These are phyloP conservation scores for Triplophysa rosa DNA, from an alignment of 2,113 vertebrate genomes.

Conservation along the genomic window DNA sequence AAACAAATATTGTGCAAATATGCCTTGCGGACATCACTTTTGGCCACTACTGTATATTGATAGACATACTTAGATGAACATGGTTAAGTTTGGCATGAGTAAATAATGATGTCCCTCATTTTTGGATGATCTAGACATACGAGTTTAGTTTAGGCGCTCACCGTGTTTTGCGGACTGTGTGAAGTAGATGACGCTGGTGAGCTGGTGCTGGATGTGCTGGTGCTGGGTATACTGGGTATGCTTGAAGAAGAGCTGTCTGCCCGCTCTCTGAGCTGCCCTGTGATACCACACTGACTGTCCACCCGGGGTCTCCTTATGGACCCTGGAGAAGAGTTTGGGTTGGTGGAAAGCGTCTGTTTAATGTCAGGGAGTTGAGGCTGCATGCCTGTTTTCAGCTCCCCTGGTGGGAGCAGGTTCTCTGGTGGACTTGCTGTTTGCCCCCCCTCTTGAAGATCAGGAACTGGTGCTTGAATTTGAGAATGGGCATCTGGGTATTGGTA, in stretches of 20 bases:
- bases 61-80: no score
- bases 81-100: no score
- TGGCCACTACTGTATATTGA: no score
- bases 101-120: no score
- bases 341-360: constrained; percentile 10
- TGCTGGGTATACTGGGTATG: neutral
- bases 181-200: constrained; percentile 46
- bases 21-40: no score
- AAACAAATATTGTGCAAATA: no score
- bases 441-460: neutral
- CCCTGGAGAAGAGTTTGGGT: constrained; percentile 19
- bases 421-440: neutral
- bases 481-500: constrained; percentile 41
- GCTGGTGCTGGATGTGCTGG: constrained; percentile 19
- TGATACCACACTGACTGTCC: neutral
- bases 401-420: neutral
- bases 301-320: neutral
- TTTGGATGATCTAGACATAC: no score
- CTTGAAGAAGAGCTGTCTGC: constrained; percentile 30
- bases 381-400: neutral
- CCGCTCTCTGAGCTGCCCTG: constrained; percentile 6
- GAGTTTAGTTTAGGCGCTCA: constrained; percentile 37
- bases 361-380: neutral
- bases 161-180: constrained; percentile 49
- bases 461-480: neutral